Conservation (phyloP, 2,797 vertebrate species). For the Tauraco hartlaubi region DNA sequence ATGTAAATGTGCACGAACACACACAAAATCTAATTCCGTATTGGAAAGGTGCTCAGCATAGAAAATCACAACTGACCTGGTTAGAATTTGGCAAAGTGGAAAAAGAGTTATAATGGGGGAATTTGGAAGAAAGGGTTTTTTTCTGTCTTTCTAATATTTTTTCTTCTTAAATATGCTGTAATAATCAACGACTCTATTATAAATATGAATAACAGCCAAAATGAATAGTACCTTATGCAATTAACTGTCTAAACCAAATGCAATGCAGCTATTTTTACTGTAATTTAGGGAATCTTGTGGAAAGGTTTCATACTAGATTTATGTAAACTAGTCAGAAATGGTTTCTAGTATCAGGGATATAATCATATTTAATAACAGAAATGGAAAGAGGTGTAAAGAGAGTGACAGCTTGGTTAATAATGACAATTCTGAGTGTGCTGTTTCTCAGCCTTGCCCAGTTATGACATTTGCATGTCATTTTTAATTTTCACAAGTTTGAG, state of each 20-base stretch:
- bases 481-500: background rate
- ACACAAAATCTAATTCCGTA: background rate
- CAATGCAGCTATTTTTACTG: background rate
- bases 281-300: background rate
- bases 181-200: background rate
- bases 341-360: background rate
- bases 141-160: background rate
- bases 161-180: background rate
- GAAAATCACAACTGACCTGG: background rate
- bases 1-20: accelerated
- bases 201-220: background rate
- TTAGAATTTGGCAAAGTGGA: background rate
- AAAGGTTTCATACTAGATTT: background rate
- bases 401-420: background rate
- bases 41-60: background rate
- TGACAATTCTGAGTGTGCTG: background rate
- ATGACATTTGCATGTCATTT: conserved; percentile 1
- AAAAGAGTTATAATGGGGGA: background rate
- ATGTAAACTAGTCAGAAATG: background rate
- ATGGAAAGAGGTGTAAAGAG: background rate
- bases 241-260: background rate
- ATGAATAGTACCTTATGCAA: background rate
- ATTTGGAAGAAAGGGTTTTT: background rate
- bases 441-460: background rate
- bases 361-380: conserved; percentile 5